These are phyloP conservation scores for Cremastinae sp. DNA, from an alignment of 2,888 invertebrate species.

Conservation along the genomic window DNA sequence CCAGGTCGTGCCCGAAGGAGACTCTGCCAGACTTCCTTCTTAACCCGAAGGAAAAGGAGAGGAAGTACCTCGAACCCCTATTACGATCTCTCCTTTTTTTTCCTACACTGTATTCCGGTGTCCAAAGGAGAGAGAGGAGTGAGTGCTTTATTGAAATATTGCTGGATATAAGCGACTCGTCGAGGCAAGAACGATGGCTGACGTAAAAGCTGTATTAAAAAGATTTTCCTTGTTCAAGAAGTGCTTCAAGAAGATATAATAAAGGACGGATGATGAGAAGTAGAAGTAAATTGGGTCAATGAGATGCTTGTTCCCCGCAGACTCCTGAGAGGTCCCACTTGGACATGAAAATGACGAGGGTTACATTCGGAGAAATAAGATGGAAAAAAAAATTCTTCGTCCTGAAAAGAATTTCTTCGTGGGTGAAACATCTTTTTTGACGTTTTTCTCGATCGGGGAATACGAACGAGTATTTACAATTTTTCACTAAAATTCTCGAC, in stretches of 20 bases:
- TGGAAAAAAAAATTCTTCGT: conserved; percentile 29
- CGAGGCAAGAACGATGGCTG: background rate
- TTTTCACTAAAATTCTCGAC: too few species aligned
- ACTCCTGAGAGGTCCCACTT: conserved; percentile 22
- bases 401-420: background rate
- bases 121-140: background rate
- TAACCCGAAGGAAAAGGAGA: conserved; percentile 28
- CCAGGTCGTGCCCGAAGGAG: conserved; percentile 48
- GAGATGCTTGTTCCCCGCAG: conserved; percentile 56
- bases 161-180: conserved; percentile 15
- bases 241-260: conserved; percentile 45
- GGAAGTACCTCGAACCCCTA: conserved; percentile 34
- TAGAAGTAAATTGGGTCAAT: conserved; percentile 68
- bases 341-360: background rate
- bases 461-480: too few species aligned
- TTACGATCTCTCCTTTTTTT: conserved; percentile 31
- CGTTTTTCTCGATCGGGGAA: too few species aligned
- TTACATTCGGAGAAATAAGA: conserved; percentile 7
- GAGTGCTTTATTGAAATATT: conserved; percentile 19
- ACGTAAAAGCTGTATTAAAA: conserved; percentile 1
- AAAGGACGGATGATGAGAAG: conserved; percentile 47
- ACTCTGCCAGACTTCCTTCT: conserved; percentile 44
- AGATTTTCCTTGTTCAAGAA: conserved; percentile 13
- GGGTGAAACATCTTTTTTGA: too few species aligned
- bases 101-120: conserved; percentile 17